Conservation (phyloP, 1,140 invertebrate genomes). For the Pseudobourletiella spinata region DNA sequence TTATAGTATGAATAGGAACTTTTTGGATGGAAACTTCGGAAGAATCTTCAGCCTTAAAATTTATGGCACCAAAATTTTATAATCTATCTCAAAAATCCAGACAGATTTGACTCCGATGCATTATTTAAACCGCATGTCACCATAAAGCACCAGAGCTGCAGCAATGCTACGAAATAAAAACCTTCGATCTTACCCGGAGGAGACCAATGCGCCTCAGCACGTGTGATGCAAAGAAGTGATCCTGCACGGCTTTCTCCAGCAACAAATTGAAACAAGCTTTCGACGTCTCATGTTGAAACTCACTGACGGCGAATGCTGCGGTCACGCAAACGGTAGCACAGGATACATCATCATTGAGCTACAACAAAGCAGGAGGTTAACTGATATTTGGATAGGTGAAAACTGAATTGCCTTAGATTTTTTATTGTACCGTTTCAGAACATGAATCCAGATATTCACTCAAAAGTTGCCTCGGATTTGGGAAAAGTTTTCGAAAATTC, state of each 20-base stretch:
- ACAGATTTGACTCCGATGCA: too few relatives aligned
- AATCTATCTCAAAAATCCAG: too few relatives aligned
- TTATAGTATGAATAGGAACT: not conserved
- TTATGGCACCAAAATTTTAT: too few relatives aligned
- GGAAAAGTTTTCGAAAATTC: not conserved
- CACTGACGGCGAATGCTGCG: not conserved
- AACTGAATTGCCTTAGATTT: too few relatives aligned
- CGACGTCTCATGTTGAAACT: not conserved
- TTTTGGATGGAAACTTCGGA: too few relatives aligned
- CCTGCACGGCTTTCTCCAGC: not conserved
- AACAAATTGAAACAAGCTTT: not conserved
- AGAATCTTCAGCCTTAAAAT: too few relatives aligned
- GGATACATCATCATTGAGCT: too few relatives aligned
- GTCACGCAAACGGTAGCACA: not conserved
- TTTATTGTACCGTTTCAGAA: not conserved
- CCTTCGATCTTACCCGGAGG: not conserved
- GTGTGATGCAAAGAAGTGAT: constrained; percentile 1
- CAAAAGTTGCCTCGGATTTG: not conserved
- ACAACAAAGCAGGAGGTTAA: too few relatives aligned
- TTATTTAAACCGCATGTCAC: too few relatives aligned
- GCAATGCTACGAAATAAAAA: too few relatives aligned
- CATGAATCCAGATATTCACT: not conserved
- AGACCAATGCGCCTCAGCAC: not conserved
- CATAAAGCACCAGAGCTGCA: too few relatives aligned
- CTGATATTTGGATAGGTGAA: too few relatives aligned